Evolutionary conservation across 2,113 vertebrate genomes (phyloP), one percentile per base, ranked within the genome.

Genomic region (Trogon surrucura): DNA sequence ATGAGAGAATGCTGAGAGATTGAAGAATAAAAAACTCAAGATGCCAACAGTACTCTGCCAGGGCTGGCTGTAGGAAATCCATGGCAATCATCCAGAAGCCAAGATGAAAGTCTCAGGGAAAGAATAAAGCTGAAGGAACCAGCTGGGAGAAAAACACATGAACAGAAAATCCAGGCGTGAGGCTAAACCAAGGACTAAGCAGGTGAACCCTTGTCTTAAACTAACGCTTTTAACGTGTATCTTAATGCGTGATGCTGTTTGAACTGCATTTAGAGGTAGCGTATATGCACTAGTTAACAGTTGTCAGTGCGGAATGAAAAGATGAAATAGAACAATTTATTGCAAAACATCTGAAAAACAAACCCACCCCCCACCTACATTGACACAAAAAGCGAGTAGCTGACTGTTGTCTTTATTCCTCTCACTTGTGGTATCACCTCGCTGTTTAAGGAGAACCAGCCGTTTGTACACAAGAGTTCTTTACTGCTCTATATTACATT

Each of bases 261-360:
- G 34, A 69, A 47, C 44, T 62, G 11, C 20, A 23, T 45, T 69
- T 19, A 53, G 51, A 78, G 51, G 72, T 45, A 58, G 60, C 1
- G 2, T 13, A 3, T 0, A 0, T 25, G 36, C 8, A 5, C 69
- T 54, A 30, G 48, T 22, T 13, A 54, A 38, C 72, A 61, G 29
- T 32, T 60, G 21, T 51, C 29, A 80, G 34, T 20, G 36, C 17
- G 51, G 38, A 67, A 62, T 11, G 27, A 61, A 34, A 48, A 85
- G 16, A n/a, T 0, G 29, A 72, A 62, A 47, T 2, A 47, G 25
- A 89, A 65, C 34, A 48, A 44, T 27, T 48, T 26, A 38, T 7
- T 22, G 26, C 60, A 64, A 45, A 64, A 14, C 45, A 32, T 89
- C 47, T 69, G 45, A 65, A 26, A 93, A 51, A 7, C 8, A 48